Evolutionary conservation across 2,888 invertebrate species (phyloP), one percentile per base, ranked within the genome.

Genomic region (Theristus sp.): DNA sequence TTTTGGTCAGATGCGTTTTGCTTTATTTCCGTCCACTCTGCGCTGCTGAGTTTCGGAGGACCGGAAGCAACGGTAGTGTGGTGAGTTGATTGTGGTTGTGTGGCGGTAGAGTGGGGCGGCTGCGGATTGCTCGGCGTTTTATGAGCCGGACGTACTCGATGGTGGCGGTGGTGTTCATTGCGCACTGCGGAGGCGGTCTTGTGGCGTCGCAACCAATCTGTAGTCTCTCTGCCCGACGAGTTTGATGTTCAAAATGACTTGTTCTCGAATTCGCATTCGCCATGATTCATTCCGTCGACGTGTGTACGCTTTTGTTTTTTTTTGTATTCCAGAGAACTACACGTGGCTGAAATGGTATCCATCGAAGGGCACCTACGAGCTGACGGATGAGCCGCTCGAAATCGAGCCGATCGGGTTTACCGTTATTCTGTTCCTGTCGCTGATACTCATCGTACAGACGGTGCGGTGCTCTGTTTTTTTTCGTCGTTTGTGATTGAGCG

Each of bases 351-450:
- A 61, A 55, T 62, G 46, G 52, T 52, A 59, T 22, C 54, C 56
- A 20, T 10, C 27, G 24, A 29, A 3, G 24, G 59, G 58, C 2
- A 20, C 60, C 1, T 70, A 68, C 47, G 68, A 69, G 10, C 58
- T 68, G 31, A 66, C 67, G 46, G 10, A 89, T 77, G 87, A 89
- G 77, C 89, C 89, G 74, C 80, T 91, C 47, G 88, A 90, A 79
- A 78, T 93, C 74, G 93, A 94, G 75, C 93, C 93, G 0, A 91
- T 94, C 66, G 89, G 96, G 53, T 81, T 80, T 66, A 67, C 65
- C 29, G 71, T 72, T 62, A 69, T 72, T 60, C 57, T 69, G 22
- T 71, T 71, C 64, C 65, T 72, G 29, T 60, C 70, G 49, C 65
- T 66, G 10, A 72, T 72, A 49, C 67, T 72, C 31, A 57, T 71